phyloP scores from a whole-genome alignment of 2,797 vertebrate species.

The Molossus molossus region DNA sequence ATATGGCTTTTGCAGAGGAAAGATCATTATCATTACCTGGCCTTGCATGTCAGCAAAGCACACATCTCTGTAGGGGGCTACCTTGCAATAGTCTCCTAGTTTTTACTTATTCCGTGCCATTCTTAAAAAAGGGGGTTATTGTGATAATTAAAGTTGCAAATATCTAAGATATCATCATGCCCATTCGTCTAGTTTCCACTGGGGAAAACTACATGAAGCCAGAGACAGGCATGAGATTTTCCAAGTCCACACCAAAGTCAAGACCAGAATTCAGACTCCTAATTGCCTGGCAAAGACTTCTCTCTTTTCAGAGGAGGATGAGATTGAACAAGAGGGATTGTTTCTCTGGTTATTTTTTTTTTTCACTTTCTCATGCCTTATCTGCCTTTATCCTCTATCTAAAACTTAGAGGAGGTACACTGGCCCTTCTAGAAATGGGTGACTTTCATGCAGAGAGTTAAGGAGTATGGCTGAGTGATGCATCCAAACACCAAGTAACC shows the following conservation, averaged over 20 bases:
- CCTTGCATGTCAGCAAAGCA: neutral
- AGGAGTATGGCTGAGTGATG: neutral
- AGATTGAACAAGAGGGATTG: neutral
- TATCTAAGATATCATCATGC: neutral
- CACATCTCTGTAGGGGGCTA: neutral
- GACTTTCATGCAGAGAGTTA: neutral
- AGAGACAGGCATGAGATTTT: neutral
- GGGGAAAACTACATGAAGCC: neutral
- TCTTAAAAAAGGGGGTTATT: neutral
- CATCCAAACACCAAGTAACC: neutral
- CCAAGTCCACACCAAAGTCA: neutral
- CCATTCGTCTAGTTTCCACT: neutral
- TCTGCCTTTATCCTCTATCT: neutral
- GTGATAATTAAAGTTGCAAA: neutral
- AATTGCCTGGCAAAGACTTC: neutral
- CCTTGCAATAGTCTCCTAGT: neutral
- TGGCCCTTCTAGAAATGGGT: conserved; percentile 27
- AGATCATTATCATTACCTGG: neutral
- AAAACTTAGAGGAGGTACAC: neutral
- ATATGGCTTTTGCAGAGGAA: neutral
- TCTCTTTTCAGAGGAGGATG: neutral
- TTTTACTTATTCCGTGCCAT: neutral
- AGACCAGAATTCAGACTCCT: neutral
- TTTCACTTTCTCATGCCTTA: neutral
- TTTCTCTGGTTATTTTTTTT: neutral